Evolutionary conservation across 2,888 invertebrate genomes (phyloP).

Genomic region (Gari tellinella): DNA sequence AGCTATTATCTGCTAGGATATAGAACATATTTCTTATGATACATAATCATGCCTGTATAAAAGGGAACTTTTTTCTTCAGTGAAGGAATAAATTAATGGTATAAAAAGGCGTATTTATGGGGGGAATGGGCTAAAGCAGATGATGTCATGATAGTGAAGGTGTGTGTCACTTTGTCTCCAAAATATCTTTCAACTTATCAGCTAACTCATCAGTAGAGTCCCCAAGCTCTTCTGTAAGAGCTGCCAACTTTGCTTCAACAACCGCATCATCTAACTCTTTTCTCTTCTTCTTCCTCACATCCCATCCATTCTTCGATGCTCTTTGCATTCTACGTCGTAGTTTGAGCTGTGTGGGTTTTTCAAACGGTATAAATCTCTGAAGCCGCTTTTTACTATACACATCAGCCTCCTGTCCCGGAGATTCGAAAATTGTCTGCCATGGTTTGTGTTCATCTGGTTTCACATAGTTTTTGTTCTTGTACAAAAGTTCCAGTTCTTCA

Average conservation of each 20-base stretch:
- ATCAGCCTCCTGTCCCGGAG: conserved; percentile 46
- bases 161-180: conserved; percentile 38
- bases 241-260: conserved; percentile 53
- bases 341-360: conserved; percentile 62
- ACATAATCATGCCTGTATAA: no score
- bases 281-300: conserved; percentile 44
- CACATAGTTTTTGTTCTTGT: conserved; percentile 72
- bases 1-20: no score
- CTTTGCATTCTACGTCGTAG: conserved; percentile 66
- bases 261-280: conserved; percentile 48
- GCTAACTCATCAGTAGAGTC: conserved; percentile 8
- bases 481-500: conserved; percentile 65
- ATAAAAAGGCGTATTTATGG: no score
- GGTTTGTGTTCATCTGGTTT: conserved; percentile 63
- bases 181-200: conserved; percentile 30
- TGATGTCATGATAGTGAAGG: no score
- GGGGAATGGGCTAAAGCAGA: no score
- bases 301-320: conserved; percentile 71
- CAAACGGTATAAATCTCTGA: conserved; percentile 65
- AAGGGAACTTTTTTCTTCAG: no score
- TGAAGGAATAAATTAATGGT: no score
- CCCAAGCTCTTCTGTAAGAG: conserved; percentile 46
- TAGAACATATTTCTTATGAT: no score
- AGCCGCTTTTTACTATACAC: conserved; percentile 58
- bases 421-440: conserved; percentile 76